Conservation (phyloP, 2,797 vertebrate genomes). For the Carduelis carduelis region DNA sequence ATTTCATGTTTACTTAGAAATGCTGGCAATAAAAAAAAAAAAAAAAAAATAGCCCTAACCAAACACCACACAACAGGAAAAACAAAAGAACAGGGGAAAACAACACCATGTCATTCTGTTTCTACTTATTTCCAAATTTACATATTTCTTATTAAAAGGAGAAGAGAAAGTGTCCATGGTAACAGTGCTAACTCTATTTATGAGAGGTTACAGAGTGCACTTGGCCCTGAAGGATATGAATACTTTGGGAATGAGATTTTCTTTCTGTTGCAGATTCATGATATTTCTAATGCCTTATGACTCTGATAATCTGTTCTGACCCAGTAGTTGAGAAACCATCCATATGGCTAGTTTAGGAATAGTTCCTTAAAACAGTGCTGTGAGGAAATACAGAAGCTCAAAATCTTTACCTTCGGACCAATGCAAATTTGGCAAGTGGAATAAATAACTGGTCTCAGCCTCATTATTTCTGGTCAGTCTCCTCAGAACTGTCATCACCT, state of each 20-base stretch:
- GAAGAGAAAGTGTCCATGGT: neutral
- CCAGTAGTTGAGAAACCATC: neutral
- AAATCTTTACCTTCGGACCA: neutral
- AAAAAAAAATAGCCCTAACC: neutral
- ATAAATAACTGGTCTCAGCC: neutral
- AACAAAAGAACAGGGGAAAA: neutral
- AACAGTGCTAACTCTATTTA: neutral
- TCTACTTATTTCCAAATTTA: neutral
- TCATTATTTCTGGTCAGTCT: neutral
- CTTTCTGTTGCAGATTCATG: neutral
- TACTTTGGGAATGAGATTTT: neutral
- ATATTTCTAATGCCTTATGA: neutral
- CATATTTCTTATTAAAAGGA: neutral
- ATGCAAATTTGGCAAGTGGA: neutral
- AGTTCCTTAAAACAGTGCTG: neutral
- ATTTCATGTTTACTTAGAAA: neutral
- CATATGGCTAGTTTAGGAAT: neutral
- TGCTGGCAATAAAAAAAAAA: neutral
- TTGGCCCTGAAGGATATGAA: neutral
- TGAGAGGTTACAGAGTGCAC: neutral
- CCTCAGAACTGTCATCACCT: neutral
- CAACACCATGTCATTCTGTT: neutral
- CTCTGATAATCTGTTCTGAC: neutral
- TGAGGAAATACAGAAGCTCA: neutral
- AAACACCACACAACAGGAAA: neutral